A percentile compares a stretch with the other conserved stretches of the same genome.
These are phyloP conservation scores for Bufo bufo DNA, from an alignment of 2,113 vertebrate genomes.

Conservation along the genomic window DNA sequence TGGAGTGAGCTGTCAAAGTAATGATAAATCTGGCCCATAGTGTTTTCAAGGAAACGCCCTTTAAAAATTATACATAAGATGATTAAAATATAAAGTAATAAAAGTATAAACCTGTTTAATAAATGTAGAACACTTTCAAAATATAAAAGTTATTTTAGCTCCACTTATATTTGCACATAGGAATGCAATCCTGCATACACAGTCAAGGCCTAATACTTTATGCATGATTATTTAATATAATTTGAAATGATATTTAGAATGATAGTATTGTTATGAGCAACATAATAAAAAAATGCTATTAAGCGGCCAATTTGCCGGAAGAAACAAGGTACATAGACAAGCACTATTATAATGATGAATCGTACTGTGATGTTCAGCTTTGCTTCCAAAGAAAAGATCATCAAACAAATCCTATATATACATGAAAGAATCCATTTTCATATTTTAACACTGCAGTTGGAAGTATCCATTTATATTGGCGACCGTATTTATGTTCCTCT, in stretches of 20 bases:
- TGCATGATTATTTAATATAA: constrained; percentile 40
- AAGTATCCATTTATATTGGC: neutral
- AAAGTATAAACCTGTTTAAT: neutral
- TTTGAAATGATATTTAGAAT: constrained; percentile 49
- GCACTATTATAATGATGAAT: constrained; percentile 36
- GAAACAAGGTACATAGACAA: constrained; percentile 40
- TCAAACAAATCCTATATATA: constrained; percentile 23
- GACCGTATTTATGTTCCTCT: neutral
- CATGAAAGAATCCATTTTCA: constrained; percentile 22
- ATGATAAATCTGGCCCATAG: no score
- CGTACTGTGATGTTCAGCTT: constrained; percentile 17
- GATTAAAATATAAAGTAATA: neutral
- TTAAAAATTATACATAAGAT: neutral
- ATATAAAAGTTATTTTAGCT: neutral
- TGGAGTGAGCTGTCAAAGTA: no score
- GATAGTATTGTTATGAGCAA: constrained; percentile 23
- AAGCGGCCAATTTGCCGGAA: constrained; percentile 35
- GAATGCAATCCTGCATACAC: neutral
- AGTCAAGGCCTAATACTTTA: constrained; percentile 16
- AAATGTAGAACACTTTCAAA: neutral
- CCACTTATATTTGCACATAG: neutral
- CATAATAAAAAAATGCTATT: constrained; percentile 41
- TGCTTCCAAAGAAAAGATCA: constrained; percentile 35
- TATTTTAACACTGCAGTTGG: neutral
- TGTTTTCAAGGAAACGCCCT: no score